Evolutionary conservation across 2,113 vertebrate genomes (phyloP), one percentile per base, ranked within the genome.

Genomic region (Phyllopteryx taeniolatus): DNA sequence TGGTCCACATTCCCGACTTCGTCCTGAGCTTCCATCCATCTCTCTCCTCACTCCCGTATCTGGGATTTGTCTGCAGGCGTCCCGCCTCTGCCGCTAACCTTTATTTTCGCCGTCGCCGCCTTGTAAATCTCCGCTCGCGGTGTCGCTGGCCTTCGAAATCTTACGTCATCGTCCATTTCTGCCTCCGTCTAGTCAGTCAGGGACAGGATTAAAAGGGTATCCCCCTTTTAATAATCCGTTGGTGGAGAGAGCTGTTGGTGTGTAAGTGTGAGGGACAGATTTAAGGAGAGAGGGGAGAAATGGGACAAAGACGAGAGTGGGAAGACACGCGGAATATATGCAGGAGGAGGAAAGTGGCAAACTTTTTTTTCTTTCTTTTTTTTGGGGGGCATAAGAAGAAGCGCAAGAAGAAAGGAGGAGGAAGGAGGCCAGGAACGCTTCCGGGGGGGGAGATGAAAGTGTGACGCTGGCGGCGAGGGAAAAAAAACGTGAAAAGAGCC

Each of bases 361-460:
- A 31, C 27, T 27, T 5, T 3, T 62, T 62, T 33, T 1, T 27
- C 27, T 27, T 27, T 27, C 27, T 61, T 39, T 69, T 74, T 79
- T 81, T 88, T n/a, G n/a, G n/a, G n/a, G n/a, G 56, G 78, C 73
- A 68, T 46, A 35, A 59, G 69, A 64, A 74, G 57, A 14, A 75
- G 70, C 56, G 27, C 22, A 44, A 53, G 62, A 51, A 67, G 53
- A 51, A 77, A 65, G 49, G 60, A 68, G 64, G 62, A 81, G 74
- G 70, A 86, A 82, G 79, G 67, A 76, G 74, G 73, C 6, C 67
- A 84, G 80, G 72, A 84, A 76, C 74, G 84, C 83, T 87, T 86
- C 85, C 84, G 87, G 81, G 15, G 27, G 27, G 33, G 62, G 81
- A 87, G 89, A 89, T 86, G 84, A 88, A 69, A 84, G 43, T 64